These are phyloP conservation scores for Eulithis prunata DNA, from an alignment of 2,888 invertebrate genomes.

Conservation along the genomic window DNA sequence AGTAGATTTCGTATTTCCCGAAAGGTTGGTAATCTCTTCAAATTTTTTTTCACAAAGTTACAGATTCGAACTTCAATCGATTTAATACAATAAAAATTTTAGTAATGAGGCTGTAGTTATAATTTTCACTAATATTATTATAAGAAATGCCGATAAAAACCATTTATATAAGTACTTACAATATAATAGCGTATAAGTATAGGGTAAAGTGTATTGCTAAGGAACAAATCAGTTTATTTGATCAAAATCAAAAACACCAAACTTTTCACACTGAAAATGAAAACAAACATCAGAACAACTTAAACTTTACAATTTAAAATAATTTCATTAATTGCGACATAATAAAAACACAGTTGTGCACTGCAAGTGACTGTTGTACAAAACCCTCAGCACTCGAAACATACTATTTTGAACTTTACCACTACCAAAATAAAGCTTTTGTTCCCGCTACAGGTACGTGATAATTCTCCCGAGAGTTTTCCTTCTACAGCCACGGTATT, in stretches of 20 bases:
- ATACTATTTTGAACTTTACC: constrained; percentile 17
- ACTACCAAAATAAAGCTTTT: constrained; percentile 11
- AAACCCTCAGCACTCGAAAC: constrained; percentile 28
- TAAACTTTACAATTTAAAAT: constrained; percentile 38
- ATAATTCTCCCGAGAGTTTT: constrained; percentile 25
- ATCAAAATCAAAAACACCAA: constrained; percentile 7
- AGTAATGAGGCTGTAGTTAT: too few species aligned
- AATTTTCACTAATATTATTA: too few species aligned
- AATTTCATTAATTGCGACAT: constrained; percentile 55
- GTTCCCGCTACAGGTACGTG: constrained; percentile 19
- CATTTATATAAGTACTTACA: too few species aligned
- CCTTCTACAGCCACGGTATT: constrained; percentile 33
- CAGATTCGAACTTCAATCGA: too few species aligned
- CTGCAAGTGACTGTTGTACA: constrained; percentile 69
- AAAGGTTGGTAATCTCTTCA: neutral
- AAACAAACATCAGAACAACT: constrained; percentile 31
- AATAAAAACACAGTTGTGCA: constrained; percentile 57
- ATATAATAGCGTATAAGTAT: too few species aligned
- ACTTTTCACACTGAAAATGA: constrained; percentile 19
- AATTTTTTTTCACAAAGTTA: too few species aligned
- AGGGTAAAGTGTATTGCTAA: too few species aligned
- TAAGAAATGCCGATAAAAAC: too few species aligned
- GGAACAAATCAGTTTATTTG: neutral
- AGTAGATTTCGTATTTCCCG: neutral
- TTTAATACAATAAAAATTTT: too few species aligned